Conservation (phyloP, 2,797 vertebrate genomes). For the Coccyzus lansbergi region DNA sequence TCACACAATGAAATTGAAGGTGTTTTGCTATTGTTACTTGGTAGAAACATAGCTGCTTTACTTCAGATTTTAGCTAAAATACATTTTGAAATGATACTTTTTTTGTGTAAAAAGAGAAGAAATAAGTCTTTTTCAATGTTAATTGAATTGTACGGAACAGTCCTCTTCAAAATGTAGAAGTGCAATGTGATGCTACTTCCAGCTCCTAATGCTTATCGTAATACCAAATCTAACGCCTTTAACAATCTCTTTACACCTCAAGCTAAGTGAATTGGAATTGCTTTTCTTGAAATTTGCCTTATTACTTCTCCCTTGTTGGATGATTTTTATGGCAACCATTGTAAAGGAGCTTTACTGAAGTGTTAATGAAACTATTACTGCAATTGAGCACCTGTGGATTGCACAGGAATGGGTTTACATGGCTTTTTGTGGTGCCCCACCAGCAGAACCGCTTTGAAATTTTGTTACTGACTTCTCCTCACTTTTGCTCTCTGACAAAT, state of each 20-base stretch:
- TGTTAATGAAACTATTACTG: neutral
- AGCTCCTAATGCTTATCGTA: neutral
- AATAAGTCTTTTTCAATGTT: neutral
- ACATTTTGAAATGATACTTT: neutral
- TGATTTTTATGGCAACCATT: neutral
- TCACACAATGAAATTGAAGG: neutral
- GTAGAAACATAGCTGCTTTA: neutral
- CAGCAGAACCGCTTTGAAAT: neutral
- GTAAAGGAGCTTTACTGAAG: neutral
- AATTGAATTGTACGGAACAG: neutral
- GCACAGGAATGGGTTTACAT: neutral
- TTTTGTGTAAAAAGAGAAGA: neutral
- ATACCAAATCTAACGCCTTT: neutral
- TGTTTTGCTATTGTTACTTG: neutral
- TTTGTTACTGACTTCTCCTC: neutral
- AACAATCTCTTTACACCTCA: neutral
- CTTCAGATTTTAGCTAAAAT: neutral
- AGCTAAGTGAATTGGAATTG: neutral
- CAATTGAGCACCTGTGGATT: neutral
- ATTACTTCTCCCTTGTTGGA: neutral
- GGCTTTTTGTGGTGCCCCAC: neutral
- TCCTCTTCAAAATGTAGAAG: neutral
- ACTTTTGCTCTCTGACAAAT: neutral
- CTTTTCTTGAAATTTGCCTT: neutral
- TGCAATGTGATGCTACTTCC: neutral